Evolutionary conservation across 2,797 vertebrate species (phyloP).

Genomic region (Mus minutoides): DNA sequence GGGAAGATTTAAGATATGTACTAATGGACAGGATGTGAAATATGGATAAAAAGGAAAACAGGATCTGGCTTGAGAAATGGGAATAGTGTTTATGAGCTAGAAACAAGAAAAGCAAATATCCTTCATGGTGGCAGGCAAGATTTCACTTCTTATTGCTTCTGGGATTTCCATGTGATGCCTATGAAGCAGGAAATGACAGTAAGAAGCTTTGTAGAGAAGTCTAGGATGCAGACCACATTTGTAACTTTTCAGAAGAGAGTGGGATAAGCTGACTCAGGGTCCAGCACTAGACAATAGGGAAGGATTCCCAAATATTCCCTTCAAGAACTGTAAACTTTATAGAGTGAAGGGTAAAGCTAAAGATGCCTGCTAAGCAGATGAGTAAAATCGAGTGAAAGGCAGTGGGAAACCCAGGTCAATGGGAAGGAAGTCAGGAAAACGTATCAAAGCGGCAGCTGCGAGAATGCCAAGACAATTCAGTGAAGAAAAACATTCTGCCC

Average conservation of each 20-base stretch:
- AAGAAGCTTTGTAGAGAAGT: background rate
- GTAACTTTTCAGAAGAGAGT: background rate
- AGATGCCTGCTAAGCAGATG: background rate
- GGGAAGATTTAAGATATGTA: background rate
- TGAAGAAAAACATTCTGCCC: background rate
- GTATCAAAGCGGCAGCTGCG: background rate
- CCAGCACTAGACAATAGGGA: background rate
- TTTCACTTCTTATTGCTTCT: constrained; percentile 12
- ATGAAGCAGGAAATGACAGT: background rate
- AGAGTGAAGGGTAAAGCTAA: background rate
- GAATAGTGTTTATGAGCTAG: background rate
- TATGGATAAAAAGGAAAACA: background rate
- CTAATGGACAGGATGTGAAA: background rate
- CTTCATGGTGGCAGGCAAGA: background rate
- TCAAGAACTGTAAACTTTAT: constrained; percentile 10
- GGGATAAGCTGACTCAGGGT: background rate
- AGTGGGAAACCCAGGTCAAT: background rate
- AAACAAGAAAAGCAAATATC: constrained; percentile 51
- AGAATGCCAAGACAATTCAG: background rate
- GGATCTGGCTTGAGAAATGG: constrained; percentile 22
- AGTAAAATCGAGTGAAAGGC: background rate
- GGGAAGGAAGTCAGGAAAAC: background rate
- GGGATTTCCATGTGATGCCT: background rate
- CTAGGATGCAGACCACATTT: background rate
- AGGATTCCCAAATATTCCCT: background rate